phyloP scores from a whole-genome alignment of 2,888 invertebrate genomes.

The Oscheius sp. region DNA sequence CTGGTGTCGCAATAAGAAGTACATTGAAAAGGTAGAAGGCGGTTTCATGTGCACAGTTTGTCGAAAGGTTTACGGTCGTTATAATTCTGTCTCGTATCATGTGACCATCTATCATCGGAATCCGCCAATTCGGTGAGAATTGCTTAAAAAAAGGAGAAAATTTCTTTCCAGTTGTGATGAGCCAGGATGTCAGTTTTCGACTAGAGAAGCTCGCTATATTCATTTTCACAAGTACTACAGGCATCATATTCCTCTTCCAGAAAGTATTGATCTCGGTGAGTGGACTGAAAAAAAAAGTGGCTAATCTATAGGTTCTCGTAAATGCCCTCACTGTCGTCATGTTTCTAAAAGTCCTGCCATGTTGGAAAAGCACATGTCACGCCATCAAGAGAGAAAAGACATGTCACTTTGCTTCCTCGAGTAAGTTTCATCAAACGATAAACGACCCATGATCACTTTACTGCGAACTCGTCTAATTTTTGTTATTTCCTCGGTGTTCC shows the following conservation, averaged over 20 bases:
- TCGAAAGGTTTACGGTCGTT: conserved; percentile 68
- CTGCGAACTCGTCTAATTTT: not conserved
- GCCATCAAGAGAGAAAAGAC: conserved; percentile 35
- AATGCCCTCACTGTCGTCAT: conserved; percentile 68
- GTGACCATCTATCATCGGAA: conserved; percentile 71
- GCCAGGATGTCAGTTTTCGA: conserved; percentile 68
- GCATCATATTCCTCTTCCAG: conserved; percentile 67
- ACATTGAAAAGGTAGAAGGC: conserved; percentile 64
- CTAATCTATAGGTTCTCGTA: conserved; percentile 60
- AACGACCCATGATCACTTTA: not conserved
- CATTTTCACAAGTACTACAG: conserved; percentile 71
- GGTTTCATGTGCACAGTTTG: conserved; percentile 69
- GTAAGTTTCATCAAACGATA: conserved; percentile 8
- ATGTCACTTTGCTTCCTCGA: conserved; percentile 8
- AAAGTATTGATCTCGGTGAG: conserved; percentile 68
- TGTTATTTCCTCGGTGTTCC: not conserved
- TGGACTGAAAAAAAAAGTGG: not conserved
- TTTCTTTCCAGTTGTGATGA: conserved; percentile 59
- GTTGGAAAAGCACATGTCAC: conserved; percentile 68
- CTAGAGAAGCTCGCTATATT: conserved; percentile 67
- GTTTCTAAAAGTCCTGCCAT: conserved; percentile 69
- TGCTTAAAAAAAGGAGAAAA: not conserved
- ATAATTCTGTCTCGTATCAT: conserved; percentile 70
- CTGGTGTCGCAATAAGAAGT: conserved; percentile 70
- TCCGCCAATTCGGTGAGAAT: conserved; percentile 63